Evolutionary conservation across 2,797 vertebrate species (phyloP), one percentile per base, ranked within the genome.

Genomic region (Hyperoplus immaculatus): DNA sequence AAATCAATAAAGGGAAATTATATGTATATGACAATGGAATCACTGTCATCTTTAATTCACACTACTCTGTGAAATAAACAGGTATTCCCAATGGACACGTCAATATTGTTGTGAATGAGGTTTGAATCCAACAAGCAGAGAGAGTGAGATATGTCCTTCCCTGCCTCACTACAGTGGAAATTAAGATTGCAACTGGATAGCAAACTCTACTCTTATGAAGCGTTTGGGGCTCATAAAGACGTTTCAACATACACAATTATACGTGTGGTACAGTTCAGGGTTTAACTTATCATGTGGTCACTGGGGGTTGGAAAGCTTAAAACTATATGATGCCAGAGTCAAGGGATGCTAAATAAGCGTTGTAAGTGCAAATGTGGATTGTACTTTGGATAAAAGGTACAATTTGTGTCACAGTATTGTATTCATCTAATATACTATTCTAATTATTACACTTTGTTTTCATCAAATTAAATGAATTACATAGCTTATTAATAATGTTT

Each of bases 1-100:
- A 64, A 54, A 69, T 75, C 57, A 55, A 73, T 83, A 53, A 69
- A 71, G 38, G 7, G 13, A 55, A 78, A 70, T 69, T 21, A 70
- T 60, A 42, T 70, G 54, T 54, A 75, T 46, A 16, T 58, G 45
- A 56, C 61, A 81, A 56, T 69, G 6, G 39, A 75, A 74, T 56
- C 14, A 36, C 11, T 69, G 47, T 77, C 59, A 67, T 51, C 5
- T 55, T 69, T 72, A 66, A 72, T 72, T 82, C 42, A 62, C 18
- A 51, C 58, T 43, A 39, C 53, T 43, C 42, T 62, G 29, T 41
- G 39, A 58, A 4, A 50, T 4, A 57, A 36, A 8, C 10, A 7
- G 36, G 67, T 39, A 57, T 61, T 70, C 69, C 39, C 57, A 15
- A 3, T 6, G 6, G 72, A 38, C 13, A n/a, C 60, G 50, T 38